Percentiles rank a stretch among this genome's conserved stretches.
These are phyloP conservation scores for Papilio helenus DNA, from an alignment of 1,140 invertebrate genomes.

Conservation along the genomic window DNA sequence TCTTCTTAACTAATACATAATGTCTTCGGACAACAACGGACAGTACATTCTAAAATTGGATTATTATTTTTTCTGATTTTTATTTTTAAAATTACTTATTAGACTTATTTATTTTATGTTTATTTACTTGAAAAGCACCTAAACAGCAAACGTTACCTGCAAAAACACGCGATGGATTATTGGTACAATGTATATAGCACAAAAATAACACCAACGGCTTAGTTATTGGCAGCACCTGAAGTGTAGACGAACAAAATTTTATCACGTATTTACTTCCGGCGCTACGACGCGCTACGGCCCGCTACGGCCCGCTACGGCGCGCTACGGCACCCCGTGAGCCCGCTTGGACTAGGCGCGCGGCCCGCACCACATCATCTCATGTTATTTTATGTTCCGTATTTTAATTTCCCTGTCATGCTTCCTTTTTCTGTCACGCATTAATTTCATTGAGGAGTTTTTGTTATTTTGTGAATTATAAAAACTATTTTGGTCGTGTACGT, in stretches of 20 bases:
- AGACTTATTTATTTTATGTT: conserved; percentile 19
- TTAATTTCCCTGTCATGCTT: conserved; percentile 73
- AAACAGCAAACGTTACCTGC: conserved; percentile 39
- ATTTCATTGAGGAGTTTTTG: conserved; percentile 27
- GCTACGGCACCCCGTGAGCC: not conserved
- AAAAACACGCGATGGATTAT: conserved; percentile 60
- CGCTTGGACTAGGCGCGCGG: conserved; percentile 55
- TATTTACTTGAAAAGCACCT: conserved; percentile 13
- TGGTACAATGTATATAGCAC: conserved; percentile 57
- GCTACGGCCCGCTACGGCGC: not conserved
- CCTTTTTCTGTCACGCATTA: conserved; percentile 69
- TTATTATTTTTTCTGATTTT: not conserved
- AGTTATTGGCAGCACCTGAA: conserved; percentile 42
- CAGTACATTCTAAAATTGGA: not conserved
- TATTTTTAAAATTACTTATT: conserved; percentile 10
- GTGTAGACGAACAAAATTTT: conserved; percentile 32
- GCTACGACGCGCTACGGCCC: not conserved
- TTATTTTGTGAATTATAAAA: conserved; percentile 70
- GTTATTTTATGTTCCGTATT: conserved; percentile 54
- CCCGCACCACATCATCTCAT: conserved; percentile 68
- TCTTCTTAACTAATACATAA: not conserved
- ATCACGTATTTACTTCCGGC: conserved; percentile 15
- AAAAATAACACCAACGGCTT: conserved; percentile 49
- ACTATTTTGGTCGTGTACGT: conserved; percentile 82
- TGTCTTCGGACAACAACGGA: not conserved